Percentiles rank a stretch among this genome's conserved stretches.
phyloP scores from a whole-genome alignment of 2,113 vertebrate species.

The Plestiodon gilberti region DNA sequence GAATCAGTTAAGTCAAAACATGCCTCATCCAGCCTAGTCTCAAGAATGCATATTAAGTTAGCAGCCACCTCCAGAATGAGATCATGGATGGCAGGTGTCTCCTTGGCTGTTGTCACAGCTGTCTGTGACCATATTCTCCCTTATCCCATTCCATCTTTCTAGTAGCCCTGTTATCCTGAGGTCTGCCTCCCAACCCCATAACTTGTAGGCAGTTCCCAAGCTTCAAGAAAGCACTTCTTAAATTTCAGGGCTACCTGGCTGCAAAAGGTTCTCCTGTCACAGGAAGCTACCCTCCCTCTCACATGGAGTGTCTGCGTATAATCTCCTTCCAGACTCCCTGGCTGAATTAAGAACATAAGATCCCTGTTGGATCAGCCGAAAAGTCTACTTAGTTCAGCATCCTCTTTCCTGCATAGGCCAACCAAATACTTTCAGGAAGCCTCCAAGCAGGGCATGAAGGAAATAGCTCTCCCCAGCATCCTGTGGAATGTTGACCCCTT shows the following conservation, averaged over 20 bases:
- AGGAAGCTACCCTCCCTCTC: background rate
- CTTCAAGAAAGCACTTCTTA: background rate
- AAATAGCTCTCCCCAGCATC: background rate
- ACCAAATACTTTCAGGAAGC: background rate
- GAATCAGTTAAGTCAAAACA: background rate
- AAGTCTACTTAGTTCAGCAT: background rate
- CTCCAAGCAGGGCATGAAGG: background rate
- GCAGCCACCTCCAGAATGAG: background rate
- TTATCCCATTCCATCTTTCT: background rate
- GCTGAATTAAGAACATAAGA: background rate
- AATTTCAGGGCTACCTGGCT: background rate
- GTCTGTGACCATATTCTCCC: background rate
- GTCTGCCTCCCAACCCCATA: background rate
- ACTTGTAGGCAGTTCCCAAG: background rate
- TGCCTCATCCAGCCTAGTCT: background rate
- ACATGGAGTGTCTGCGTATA: background rate
- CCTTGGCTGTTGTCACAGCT: background rate
- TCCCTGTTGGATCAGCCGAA: background rate
- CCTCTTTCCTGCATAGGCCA: background rate
- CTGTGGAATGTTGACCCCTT: background rate
- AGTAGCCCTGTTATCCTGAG: background rate
- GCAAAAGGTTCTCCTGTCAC: background rate
- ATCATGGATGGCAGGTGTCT: background rate
- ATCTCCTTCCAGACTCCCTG: background rate
- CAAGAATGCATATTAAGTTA: background rate